Conservation (phyloP, 2,888 invertebrate genomes). For the Timema cristinae region DNA sequence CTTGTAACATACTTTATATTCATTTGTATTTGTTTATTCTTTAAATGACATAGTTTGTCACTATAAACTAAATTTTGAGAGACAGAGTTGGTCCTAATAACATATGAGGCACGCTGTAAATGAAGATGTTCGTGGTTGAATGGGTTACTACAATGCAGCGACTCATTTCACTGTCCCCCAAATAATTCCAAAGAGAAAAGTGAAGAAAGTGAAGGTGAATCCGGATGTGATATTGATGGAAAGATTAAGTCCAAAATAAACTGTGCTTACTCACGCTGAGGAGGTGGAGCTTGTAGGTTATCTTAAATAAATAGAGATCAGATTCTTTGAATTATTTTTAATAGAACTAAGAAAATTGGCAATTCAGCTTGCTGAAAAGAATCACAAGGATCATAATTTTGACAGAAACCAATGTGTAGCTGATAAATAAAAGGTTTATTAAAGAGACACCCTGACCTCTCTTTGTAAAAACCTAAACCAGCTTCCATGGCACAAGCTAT, state of each 20-base stretch:
- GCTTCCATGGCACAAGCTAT: conserved; percentile 29
- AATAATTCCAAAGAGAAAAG: conserved; percentile 30
- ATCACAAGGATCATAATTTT: conserved; percentile 29
- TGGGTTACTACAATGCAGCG: conserved; percentile 29
- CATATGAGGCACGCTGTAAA: conserved; percentile 30
- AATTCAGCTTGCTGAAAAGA: conserved; percentile 30
- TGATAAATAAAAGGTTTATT: conserved; percentile 27
- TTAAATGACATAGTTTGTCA: conserved; percentile 4
- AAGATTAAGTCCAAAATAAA: background rate
- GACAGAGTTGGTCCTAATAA: conserved; percentile 28
- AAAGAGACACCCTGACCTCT: conserved; percentile 21
- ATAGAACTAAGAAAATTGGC: conserved; percentile 28
- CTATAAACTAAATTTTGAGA: conserved; percentile 21
- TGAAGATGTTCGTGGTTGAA: conserved; percentile 26
- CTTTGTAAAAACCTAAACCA: conserved; percentile 26
- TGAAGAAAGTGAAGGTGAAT: conserved; percentile 22
- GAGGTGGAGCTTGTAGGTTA: conserved; percentile 23
- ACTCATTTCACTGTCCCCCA: conserved; percentile 27
- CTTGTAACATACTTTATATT: no score
- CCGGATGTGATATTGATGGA: conserved; percentile 11
- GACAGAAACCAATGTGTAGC: conserved; percentile 28
- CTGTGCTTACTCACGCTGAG: conserved; percentile 27
- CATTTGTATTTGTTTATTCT: background rate
- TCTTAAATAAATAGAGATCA: conserved; percentile 25
- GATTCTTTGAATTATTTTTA: conserved; percentile 30